Percentiles rank a stretch among this genome's conserved stretches.
phyloP scores from a whole-genome alignment of 2,888 invertebrate genomes.

The Linyphia triangularis region DNA sequence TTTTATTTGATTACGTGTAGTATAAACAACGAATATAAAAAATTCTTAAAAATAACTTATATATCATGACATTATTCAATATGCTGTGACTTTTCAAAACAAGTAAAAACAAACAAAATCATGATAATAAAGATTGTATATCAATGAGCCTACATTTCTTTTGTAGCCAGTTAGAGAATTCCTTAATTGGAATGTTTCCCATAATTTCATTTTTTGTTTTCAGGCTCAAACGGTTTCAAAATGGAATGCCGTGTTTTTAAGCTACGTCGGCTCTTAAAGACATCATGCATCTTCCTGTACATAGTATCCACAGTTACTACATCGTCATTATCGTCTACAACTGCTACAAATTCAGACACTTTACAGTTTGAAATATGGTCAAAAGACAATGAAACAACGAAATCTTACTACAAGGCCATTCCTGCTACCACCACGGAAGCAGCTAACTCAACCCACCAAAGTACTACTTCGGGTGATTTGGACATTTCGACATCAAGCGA shows the following conservation, averaged over 20 bases:
- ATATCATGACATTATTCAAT: too few relatives aligned
- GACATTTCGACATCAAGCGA: neutral
- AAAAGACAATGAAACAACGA: neutral
- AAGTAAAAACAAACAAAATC: too few relatives aligned
- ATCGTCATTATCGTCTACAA: neutral
- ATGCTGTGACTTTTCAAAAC: too few relatives aligned
- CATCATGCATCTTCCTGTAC: neutral
- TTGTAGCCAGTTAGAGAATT: too few relatives aligned
- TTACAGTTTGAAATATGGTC: constrained; percentile 9
- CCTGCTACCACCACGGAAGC: neutral
- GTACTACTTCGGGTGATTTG: neutral
- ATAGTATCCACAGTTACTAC: neutral
- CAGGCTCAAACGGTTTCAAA: neutral
- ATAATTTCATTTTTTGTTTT: too few relatives aligned
- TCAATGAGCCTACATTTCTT: too few relatives aligned
- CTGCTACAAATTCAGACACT: neutral
- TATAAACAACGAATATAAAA: too few relatives aligned
- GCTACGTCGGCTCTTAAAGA: neutral
- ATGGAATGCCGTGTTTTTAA: constrained; percentile 9
- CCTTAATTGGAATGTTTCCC: too few relatives aligned
- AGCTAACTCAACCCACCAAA: neutral
- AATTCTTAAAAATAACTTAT: too few relatives aligned
- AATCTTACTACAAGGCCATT: neutral
- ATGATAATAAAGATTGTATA: too few relatives aligned
- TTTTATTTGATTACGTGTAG: too few relatives aligned